A percentile compares a stretch with the other conserved stretches of the same genome.
These are phyloP conservation scores for Uloborus diversus DNA, from an alignment of 1,140 invertebrate species.

Conservation along the genomic window DNA sequence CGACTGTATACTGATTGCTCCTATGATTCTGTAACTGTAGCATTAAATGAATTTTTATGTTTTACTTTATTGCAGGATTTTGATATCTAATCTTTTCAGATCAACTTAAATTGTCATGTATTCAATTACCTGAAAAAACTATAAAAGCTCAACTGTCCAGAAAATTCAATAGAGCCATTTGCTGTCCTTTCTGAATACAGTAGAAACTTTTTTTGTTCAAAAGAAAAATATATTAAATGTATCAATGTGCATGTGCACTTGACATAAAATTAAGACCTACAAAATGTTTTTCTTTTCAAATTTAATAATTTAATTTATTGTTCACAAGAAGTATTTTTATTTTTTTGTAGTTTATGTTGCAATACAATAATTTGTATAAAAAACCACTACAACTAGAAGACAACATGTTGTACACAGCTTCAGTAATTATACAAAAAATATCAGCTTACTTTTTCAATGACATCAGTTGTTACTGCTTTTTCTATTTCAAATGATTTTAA, in stretches of 20 bases:
- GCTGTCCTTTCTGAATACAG: not conserved
- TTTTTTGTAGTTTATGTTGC: not conserved
- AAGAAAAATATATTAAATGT: not conserved
- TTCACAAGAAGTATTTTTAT: not conserved
- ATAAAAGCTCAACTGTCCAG: not conserved
- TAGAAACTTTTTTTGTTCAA: not conserved
- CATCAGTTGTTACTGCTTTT: conserved; percentile 66
- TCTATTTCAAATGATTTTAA: conserved; percentile 76
- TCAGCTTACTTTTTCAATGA: conserved; percentile 62
- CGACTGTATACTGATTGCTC: no score
- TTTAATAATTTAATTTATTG: not conserved
- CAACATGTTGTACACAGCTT: not conserved
- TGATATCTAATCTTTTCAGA: no score
- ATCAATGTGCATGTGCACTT: not conserved
- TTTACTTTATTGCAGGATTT: no score
- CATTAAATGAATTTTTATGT: no score
- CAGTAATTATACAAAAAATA: not conserved
- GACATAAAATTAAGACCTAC: not conserved
- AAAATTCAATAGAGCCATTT: not conserved
- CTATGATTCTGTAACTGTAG: no score
- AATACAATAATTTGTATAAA: not conserved
- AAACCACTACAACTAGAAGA: no score
- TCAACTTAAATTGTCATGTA: not conserved
- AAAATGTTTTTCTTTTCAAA: not conserved
- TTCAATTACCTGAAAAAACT: not conserved